Conservation (phyloP, 2,888 invertebrate genomes). For the Erebia ligea region DNA sequence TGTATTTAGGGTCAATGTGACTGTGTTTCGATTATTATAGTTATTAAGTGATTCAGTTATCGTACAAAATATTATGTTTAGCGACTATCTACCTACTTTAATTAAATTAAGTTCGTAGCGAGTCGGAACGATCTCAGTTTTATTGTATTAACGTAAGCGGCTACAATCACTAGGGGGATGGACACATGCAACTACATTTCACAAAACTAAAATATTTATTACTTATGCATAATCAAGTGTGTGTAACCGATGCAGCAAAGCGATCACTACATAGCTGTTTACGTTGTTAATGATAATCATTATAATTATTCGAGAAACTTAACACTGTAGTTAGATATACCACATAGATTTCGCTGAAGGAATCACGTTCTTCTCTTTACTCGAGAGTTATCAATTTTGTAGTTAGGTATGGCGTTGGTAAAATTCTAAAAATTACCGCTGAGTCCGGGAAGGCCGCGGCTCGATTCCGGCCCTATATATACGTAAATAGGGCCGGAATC, state of each 20-base stretch:
- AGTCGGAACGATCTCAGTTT: conserved; percentile 17
- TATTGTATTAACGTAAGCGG: conserved; percentile 15
- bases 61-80: not conserved
- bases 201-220: conserved; percentile 30
- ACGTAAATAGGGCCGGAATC: too few relatives aligned
- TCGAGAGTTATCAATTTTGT: conserved; percentile 71
- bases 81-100: not conserved
- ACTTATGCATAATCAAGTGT: conserved; percentile 16
- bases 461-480: conserved; percentile 68
- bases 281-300: conserved; percentile 31
- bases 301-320: conserved; percentile 37
- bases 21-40: conserved; percentile 12
- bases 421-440: conserved; percentile 67
- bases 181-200: conserved; percentile 28
- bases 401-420: conserved; percentile 74
- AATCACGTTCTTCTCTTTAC: conserved; percentile 71
- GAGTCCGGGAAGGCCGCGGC: conserved; percentile 68
- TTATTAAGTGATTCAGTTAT: conserved; percentile 10
- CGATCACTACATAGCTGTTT: conserved; percentile 38
- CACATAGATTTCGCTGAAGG: conserved; percentile 69
- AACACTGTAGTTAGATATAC: conserved; percentile 58
- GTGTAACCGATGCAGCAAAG: conserved; percentile 35
- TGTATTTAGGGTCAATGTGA: conserved; percentile 21
- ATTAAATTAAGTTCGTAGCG: conserved; percentile 20
- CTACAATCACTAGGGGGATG: conserved; percentile 42